These are phyloP conservation scores for Agrilus biguttatus DNA, from an alignment of 2,888 invertebrate genomes.

Conservation along the genomic window DNA sequence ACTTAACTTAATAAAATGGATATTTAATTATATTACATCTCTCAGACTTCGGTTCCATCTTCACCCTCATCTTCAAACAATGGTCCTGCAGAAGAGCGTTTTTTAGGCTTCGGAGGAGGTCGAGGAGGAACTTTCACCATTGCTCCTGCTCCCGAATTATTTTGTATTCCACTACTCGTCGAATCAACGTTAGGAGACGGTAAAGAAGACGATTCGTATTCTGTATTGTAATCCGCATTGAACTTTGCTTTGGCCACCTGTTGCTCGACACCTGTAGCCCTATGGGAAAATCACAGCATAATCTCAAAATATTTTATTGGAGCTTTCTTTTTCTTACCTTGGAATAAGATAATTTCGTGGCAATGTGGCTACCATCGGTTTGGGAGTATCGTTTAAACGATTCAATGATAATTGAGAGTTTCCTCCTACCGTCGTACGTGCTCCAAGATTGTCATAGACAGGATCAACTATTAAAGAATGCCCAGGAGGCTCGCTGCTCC, in stretches of 20 bases:
- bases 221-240: too few species aligned
- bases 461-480: slow-evolving; percentile 50
- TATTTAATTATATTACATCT: slow-evolving; percentile 8
- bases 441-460: slow-evolving; percentile 73
- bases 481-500: slow-evolving; percentile 55
- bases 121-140: slow-evolving; percentile 61
- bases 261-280: too few species aligned
- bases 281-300: too few species aligned
- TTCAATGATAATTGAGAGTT: slow-evolving; percentile 62
- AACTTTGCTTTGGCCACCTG: too few species aligned
- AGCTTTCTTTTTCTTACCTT: too few species aligned
- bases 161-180: not conserved
- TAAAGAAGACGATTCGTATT: not conserved
- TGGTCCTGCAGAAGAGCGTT: slow-evolving; percentile 57
- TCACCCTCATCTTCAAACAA: slow-evolving; percentile 79
- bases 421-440: slow-evolving; percentile 76
- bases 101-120: slow-evolving; percentile 73
- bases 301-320: too few species aligned
- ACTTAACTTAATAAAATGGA: too few species aligned
- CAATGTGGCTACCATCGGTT: too few species aligned
- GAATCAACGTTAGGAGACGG: not conserved
- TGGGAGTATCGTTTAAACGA: too few species aligned
- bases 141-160: slow-evolving; percentile 9
- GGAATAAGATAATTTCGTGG: too few species aligned
- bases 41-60: slow-evolving; percentile 78